Percentiles rank a stretch among this genome's conserved stretches.
phyloP scores from a whole-genome alignment of 2,113 vertebrate species.

The Marcusenius ussheri region DNA sequence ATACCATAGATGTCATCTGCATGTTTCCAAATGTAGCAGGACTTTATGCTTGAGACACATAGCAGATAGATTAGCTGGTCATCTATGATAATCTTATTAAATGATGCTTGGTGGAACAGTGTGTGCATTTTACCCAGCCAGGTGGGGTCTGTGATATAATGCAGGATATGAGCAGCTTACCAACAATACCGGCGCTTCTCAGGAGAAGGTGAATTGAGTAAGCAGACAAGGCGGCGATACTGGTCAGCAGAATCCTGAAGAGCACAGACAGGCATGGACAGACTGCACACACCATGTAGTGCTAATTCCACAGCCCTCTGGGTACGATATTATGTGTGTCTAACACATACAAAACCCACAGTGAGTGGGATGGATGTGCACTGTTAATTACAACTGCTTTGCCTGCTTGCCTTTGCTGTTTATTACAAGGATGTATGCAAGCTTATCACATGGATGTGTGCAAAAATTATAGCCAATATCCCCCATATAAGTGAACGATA shows the following conservation, averaged over 20 bases:
- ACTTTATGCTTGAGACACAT: background rate
- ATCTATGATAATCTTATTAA: background rate
- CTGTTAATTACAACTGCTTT: background rate
- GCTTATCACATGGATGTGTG: background rate
- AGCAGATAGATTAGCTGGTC: background rate
- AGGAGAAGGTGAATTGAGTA: constrained; percentile 78
- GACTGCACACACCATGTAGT: background rate
- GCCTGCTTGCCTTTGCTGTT: background rate
- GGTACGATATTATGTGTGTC: background rate
- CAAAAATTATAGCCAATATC: background rate
- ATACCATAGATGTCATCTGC: background rate
- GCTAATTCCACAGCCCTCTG: background rate
- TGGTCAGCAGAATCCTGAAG: constrained; percentile 62
- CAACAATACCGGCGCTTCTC: constrained; percentile 69
- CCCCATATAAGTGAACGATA: no score
- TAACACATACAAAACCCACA: background rate
- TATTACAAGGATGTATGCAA: background rate
- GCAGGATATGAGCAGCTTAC: constrained; percentile 44
- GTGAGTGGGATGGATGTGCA: background rate
- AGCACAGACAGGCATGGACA: constrained; percentile 8
- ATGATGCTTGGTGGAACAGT: background rate
- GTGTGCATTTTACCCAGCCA: no score
- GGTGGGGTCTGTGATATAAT: background rate
- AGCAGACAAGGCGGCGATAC: constrained; percentile 68
- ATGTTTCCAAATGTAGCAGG: background rate